Evolutionary conservation across 2,888 invertebrate species (phyloP).

Genomic region (Drosophila maculinotata): DNA sequence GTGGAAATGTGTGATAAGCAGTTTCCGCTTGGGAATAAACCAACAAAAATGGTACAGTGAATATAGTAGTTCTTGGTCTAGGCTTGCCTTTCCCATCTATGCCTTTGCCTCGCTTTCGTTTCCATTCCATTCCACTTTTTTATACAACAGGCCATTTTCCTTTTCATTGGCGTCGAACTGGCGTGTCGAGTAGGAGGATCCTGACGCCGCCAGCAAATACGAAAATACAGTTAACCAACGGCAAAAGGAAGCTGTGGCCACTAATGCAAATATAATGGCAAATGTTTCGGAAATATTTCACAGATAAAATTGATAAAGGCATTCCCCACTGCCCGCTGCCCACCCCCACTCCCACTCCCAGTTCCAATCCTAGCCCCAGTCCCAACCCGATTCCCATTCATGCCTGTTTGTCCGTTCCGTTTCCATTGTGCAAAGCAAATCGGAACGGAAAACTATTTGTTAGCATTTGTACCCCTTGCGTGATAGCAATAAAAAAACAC

Average conservation of each 20-base stretch:
- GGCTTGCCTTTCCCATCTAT: constrained; percentile 19
- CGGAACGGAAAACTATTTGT: constrained; percentile 74
- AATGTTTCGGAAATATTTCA: constrained; percentile 81
- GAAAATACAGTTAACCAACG: constrained; percentile 46
- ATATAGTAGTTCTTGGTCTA: constrained; percentile 44
- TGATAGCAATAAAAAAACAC: constrained; percentile 12
- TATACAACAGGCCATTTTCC: constrained; percentile 52
- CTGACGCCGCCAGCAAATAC: constrained; percentile 44
- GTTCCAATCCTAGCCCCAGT: background rate
- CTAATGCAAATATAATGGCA: constrained; percentile 83
- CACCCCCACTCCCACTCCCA: background rate
- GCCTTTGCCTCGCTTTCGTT: constrained; percentile 4
- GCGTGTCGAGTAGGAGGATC: constrained; percentile 42
- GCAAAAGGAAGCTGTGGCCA: constrained; percentile 72
- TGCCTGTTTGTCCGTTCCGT: constrained; percentile 24
- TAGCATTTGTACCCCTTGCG: constrained; percentile 52
- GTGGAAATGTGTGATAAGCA: constrained; percentile 83
- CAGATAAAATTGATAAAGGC: constrained; percentile 82
- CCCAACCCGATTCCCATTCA: constrained; percentile 10
- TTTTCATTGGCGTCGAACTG: constrained; percentile 76
- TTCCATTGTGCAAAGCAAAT: constrained; percentile 53
- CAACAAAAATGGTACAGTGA: constrained; percentile 31
- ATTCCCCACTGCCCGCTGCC: background rate
- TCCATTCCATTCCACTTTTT: constrained; percentile 18
- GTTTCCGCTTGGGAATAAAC: constrained; percentile 79